Conservation (phyloP, 2,113 vertebrate species). For the Xiphophorus hellerii region DNA sequence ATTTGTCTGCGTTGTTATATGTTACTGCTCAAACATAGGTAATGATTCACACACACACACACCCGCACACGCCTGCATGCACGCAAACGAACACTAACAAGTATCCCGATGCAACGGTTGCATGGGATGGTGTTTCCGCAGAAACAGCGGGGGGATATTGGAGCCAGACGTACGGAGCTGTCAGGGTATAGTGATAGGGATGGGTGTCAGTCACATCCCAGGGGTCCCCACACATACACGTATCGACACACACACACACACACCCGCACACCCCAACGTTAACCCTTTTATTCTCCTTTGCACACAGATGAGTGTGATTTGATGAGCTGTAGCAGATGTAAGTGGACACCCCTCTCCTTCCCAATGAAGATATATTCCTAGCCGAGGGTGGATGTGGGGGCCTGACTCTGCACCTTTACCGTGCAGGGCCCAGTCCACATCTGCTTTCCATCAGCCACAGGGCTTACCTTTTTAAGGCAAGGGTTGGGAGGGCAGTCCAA, state of each 20-base stretch:
- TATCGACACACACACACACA: conserved; percentile 42
- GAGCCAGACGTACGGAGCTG: conserved; percentile 81
- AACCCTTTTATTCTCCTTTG: conserved; percentile 39
- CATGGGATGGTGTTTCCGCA: conserved; percentile 75
- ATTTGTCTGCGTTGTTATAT: background rate
- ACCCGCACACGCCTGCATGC: conserved; percentile 8
- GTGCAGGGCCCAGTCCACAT: conserved; percentile 76
- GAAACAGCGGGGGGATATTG: conserved; percentile 77
- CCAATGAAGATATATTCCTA: conserved; percentile 82
- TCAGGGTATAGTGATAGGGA: conserved; percentile 75
- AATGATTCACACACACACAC: conserved; percentile 14
- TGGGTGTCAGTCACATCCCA: conserved; percentile 77
- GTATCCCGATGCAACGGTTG: conserved; percentile 63
- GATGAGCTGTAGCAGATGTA: conserved; percentile 75
- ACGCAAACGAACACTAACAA: conserved; percentile 42
- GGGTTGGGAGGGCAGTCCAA: conserved; percentile 47
- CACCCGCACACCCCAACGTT: conserved; percentile 24
- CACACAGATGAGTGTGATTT: conserved; percentile 76
- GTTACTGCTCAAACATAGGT: conserved; percentile 19
- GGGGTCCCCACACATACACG: conserved; percentile 54
- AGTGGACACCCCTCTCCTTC: conserved; percentile 75
- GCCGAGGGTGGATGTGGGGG: conserved; percentile 77
- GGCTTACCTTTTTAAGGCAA: conserved; percentile 81
- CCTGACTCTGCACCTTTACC: conserved; percentile 82
- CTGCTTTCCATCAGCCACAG: conserved; percentile 85